phyloP scores from a whole-genome alignment of 1,140 invertebrate species.

The Periplaneta americana region DNA sequence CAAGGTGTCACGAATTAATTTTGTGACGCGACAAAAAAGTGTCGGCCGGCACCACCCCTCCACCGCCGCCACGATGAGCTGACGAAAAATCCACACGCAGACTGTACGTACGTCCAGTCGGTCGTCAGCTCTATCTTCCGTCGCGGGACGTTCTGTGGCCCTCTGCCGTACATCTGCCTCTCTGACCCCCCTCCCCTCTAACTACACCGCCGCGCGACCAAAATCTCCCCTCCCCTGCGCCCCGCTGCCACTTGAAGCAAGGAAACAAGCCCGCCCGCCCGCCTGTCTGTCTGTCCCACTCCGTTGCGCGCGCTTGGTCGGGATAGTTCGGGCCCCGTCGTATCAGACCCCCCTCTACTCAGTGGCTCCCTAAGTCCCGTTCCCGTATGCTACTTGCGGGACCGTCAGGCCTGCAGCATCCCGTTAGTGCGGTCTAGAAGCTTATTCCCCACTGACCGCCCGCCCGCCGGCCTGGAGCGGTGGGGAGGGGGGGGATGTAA shows the following conservation, averaged over 20 bases:
- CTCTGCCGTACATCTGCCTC: background rate
- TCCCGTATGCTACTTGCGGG: background rate
- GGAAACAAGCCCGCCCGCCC: background rate
- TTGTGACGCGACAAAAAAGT: background rate
- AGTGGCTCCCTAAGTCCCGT: background rate
- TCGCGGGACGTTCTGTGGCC: background rate
- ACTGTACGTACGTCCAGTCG: background rate
- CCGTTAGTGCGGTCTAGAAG: background rate
- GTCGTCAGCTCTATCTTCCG: background rate
- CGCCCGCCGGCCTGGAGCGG: no score
- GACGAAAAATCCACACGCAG: background rate
- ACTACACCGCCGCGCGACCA: background rate
- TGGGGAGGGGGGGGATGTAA: no score
- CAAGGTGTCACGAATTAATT: background rate
- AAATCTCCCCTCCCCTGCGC: background rate
- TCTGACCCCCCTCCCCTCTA: background rate
- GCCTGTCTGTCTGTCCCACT: background rate
- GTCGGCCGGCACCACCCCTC: background rate
- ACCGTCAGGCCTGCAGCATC: background rate
- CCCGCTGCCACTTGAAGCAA: background rate
- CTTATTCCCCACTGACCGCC: background rate
- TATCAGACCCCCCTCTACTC: background rate
- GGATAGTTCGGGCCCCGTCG: background rate
- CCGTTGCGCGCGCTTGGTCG: background rate
- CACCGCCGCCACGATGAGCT: background rate